Conservation (phyloP, 35 echinoderm and acorn worm species). For the Eucidaris tribuloides region DNA sequence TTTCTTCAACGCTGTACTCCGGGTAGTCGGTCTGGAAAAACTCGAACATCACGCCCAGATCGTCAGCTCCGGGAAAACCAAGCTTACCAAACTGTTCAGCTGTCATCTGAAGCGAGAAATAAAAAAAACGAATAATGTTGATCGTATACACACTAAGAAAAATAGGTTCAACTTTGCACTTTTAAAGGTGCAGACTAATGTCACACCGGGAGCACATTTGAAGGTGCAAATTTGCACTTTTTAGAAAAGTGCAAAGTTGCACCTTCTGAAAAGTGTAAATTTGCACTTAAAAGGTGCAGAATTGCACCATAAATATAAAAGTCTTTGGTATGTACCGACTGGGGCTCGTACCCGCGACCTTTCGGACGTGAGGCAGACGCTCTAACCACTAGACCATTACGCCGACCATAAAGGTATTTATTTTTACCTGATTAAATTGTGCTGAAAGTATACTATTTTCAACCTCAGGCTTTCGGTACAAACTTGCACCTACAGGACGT, state of each 20-base stretch:
- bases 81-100: conserved; percentile 8
- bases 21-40: neutral
- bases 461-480: too few species aligned
- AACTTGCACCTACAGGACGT: too few species aligned
- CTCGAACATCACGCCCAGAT: conserved; percentile 23
- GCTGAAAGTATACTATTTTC: too few species aligned
- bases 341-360: too few species aligned
- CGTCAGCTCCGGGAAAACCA: conserved; percentile 7
- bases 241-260: neutral
- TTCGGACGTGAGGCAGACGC: too few species aligned
- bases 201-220: neutral
- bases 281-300: neutral
- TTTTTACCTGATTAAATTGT: too few species aligned
- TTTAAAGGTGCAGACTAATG: neutral
- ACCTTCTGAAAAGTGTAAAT: neutral
- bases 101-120: neutral
- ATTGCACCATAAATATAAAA: neutral
- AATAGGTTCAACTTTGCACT: neutral
- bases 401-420: too few species aligned
- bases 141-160: neutral
- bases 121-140: neutral
- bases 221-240: neutral
- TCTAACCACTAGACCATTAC: too few species aligned
- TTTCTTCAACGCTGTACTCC: neutral
- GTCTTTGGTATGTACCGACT: too few species aligned